Evolutionary conservation across 1,140 invertebrate genomes (phyloP).

Genomic region (Drosophila bipectinata): DNA sequence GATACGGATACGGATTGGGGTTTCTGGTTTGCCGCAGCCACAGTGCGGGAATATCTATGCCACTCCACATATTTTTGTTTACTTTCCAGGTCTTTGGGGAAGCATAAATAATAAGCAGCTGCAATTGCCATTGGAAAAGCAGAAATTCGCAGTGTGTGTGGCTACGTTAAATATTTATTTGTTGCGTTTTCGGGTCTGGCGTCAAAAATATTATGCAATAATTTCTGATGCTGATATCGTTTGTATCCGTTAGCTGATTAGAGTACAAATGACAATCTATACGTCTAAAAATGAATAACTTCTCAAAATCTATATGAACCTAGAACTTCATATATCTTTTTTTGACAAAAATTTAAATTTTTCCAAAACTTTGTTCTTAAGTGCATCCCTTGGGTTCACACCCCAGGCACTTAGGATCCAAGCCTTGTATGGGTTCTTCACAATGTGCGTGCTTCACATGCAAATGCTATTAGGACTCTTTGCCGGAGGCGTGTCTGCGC

Average conservation of each 20-base stretch:
- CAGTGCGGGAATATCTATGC: conserved; percentile 37
- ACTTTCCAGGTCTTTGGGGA: conserved; percentile 38
- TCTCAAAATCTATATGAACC: too few relatives aligned
- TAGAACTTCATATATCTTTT: too few relatives aligned
- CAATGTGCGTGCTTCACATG: conserved; percentile 65
- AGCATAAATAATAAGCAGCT: conserved; percentile 57
- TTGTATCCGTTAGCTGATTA: background rate
- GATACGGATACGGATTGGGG: conserved; percentile 40
- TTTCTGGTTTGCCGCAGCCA: conserved; percentile 43
- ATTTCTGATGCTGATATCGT: background rate
- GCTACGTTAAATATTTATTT: conserved; percentile 59
- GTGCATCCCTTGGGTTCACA: background rate
- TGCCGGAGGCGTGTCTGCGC: conserved; percentile 57
- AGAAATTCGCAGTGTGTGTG: conserved; percentile 18
- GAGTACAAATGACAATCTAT: background rate
- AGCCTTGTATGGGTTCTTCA: conserved; percentile 21
- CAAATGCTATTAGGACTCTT: conserved; percentile 57
- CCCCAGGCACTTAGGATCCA: conserved; percentile 15
- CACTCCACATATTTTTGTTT: conserved; percentile 32
- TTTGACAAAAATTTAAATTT: background rate
- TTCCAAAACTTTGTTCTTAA: background rate
- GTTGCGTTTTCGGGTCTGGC: conserved; percentile 14
- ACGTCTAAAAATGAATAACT: too few relatives aligned
- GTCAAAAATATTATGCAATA: conserved; percentile 6
- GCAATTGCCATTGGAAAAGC: conserved; percentile 36